phyloP scores from a whole-genome alignment of 2,888 invertebrate species.

The Lasioglossum morio region DNA sequence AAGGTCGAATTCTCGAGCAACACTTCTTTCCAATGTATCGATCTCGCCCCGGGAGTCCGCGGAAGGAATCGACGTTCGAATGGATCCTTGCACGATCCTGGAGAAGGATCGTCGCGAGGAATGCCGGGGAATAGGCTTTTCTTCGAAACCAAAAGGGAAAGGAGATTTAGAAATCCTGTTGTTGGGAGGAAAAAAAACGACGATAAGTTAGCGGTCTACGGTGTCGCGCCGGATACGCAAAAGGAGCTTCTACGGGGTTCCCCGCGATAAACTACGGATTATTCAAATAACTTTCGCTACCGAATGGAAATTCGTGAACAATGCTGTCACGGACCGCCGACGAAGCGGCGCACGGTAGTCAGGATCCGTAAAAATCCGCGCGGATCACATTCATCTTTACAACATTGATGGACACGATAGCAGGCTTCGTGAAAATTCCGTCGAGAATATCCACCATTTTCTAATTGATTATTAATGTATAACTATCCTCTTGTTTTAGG shows the following conservation, averaged over 20 bases:
- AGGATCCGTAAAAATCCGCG: not conserved
- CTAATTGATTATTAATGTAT: too few species aligned
- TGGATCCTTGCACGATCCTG: too few species aligned
- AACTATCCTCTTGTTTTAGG: too few species aligned
- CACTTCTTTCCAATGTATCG: conserved; percentile 26
- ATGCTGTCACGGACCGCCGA: not conserved
- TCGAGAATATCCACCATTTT: too few species aligned
- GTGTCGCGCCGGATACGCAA: not conserved
- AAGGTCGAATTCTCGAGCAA: conserved; percentile 58
- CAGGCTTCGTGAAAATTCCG: not conserved
- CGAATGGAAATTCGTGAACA: conserved; percentile 2
- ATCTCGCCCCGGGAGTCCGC: conserved; percentile 21
- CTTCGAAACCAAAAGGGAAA: not conserved
- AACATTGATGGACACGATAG: not conserved
- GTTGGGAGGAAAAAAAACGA: not conserved
- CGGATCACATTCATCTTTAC: not conserved
- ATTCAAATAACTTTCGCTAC: conserved; percentile 32
- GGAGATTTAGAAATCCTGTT: not conserved
- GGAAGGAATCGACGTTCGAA: not conserved
- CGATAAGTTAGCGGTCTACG: not conserved
- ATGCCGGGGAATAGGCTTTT: not conserved
- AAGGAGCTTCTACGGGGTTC: not conserved
- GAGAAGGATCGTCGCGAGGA: not conserved
- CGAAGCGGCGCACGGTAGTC: not conserved
- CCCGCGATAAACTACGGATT: conserved; percentile 28